A percentile compares a stretch with the other conserved stretches of the same genome.
These are phyloP conservation scores for Liposcelis brunnea DNA, from an alignment of 2,888 invertebrate species.

Conservation along the genomic window DNA sequence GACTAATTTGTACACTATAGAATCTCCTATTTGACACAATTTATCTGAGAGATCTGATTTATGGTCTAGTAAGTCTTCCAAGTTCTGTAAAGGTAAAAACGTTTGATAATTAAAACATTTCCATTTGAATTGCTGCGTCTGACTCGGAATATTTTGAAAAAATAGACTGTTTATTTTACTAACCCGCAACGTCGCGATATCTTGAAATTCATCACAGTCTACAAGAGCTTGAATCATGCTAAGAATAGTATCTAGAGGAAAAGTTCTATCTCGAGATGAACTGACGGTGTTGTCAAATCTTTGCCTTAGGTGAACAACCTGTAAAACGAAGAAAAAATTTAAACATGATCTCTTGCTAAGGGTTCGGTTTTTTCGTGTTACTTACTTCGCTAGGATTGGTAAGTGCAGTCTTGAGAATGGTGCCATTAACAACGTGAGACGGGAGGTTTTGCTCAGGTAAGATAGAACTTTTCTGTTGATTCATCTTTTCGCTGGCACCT, in stretches of 20 bases:
- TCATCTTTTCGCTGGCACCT: not conserved
- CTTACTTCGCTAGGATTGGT: slow-evolving; percentile 78
- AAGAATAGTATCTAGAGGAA: slow-evolving; percentile 66
- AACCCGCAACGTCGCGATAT: slow-evolving; percentile 67
- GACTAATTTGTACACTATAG: slow-evolving; percentile 94
- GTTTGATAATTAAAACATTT: not conserved
- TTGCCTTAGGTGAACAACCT: slow-evolving; percentile 70
- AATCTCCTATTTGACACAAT: slow-evolving; percentile 90
- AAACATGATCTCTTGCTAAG: too few relatives aligned
- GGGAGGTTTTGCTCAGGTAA: slow-evolving; percentile 33
- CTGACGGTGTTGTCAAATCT: slow-evolving; percentile 76
- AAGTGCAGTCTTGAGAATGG: slow-evolving; percentile 83
- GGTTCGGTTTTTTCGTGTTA: slow-evolving; percentile 11
- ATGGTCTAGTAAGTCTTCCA: slow-evolving; percentile 78
- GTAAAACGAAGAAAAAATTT: too few relatives aligned
- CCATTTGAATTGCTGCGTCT: not conserved
- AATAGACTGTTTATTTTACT: slow-evolving; percentile 13
- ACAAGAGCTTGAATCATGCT: slow-evolving; percentile 84
- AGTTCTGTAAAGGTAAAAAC: slow-evolving; percentile 41
- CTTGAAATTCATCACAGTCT: slow-evolving; percentile 93
- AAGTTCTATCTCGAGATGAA: slow-evolving; percentile 62
- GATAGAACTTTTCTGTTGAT: slow-evolving; percentile 19
- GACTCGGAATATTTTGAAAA: not conserved
- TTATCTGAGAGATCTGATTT: slow-evolving; percentile 82
- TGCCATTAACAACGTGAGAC: slow-evolving; percentile 74